Base-by-base conservation (phyloP, 2,113 vertebrate genomes). In the Heloderma charlesbogerti region DNA sequence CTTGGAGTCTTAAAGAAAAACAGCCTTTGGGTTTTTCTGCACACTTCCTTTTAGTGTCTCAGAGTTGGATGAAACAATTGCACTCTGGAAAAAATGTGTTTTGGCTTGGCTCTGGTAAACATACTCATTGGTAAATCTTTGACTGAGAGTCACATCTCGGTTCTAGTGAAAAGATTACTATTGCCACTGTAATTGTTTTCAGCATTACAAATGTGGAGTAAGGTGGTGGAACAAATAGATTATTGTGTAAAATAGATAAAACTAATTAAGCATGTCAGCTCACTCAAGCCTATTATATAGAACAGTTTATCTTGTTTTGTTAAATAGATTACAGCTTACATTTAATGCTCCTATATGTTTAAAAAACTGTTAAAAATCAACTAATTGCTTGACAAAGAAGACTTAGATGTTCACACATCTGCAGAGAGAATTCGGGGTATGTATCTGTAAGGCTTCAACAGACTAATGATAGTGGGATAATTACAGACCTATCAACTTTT, bases 171-270 rank as follows among this genome's bases (percentile, higher is more conserved):
- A 92, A 94, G 57, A 29, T 43, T 94, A 60, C 57, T 95, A 92
- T 94, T 69, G 74, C 43, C 90, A 87, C 20, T 4, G 5, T 93
- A 91, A 95, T 94, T 0, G 87, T 92, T 93, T 87, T 92, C 29
- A 88, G 10, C 57, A 91, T 91, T 94, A 90, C 69, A 91, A 93
- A 94, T 91, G 89, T 54, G 90, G 79, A 92, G 91, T 60, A 90
- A 69, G 88, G 86, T 93, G 78, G 43, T 94, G 89, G 69, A 94
- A 54, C 86, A 95, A 95, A 95, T 34, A 92, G 86, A 94, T 91
- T 90, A 92, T 83, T 95, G 74, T 85, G 63, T 91, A 94, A 94
- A 95, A 93, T 20, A 95, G 93, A 92, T 87, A 86, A 93, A 94
- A 72, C 48, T 91, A 95, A 95, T 95, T 92, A 93, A 93, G 48